Conservation (phyloP, 2,113 vertebrate species). For the Gallinago paraguaiae region DNA sequence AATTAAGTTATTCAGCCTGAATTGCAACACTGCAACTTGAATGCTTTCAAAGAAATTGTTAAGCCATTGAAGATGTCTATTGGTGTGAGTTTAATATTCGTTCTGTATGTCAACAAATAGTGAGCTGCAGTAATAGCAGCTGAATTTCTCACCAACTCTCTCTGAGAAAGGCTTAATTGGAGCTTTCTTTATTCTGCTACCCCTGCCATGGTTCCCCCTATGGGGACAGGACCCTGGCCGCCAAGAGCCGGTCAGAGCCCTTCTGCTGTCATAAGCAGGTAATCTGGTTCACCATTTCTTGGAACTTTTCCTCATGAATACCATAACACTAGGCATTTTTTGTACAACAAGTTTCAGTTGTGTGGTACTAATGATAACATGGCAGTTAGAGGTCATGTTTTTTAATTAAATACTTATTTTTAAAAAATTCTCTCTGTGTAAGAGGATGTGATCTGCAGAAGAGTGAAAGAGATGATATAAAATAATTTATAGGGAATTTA, state of each 20-base stretch:
- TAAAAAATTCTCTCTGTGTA: not conserved
- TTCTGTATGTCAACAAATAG: not conserved
- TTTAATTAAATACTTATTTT: not conserved
- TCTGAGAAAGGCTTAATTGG: not conserved
- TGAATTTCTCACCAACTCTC: not conserved
- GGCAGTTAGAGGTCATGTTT: accelerated
- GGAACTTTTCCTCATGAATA: not conserved
- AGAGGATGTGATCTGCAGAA: not conserved
- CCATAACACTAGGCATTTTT: accelerated
- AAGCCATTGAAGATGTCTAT: not conserved
- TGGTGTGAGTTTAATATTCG: not conserved
- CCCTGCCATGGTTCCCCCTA: accelerated
- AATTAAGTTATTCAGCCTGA: not conserved
- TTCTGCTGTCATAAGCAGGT: not conserved
- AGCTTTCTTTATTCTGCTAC: not conserved
- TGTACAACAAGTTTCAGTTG: not conserved
- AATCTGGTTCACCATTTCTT: not conserved
- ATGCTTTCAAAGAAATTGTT: not conserved
- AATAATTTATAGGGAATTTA: not conserved
- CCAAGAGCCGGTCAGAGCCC: accelerated
- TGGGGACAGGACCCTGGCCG: accelerated
- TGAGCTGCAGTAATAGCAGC: not conserved
- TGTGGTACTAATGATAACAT: not conserved
- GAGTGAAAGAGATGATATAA: not conserved
- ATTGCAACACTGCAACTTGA: not conserved